Evolutionary conservation across 2,797 vertebrate genomes (phyloP).

Genomic region (Lutjanus argentimaculatus): DNA sequence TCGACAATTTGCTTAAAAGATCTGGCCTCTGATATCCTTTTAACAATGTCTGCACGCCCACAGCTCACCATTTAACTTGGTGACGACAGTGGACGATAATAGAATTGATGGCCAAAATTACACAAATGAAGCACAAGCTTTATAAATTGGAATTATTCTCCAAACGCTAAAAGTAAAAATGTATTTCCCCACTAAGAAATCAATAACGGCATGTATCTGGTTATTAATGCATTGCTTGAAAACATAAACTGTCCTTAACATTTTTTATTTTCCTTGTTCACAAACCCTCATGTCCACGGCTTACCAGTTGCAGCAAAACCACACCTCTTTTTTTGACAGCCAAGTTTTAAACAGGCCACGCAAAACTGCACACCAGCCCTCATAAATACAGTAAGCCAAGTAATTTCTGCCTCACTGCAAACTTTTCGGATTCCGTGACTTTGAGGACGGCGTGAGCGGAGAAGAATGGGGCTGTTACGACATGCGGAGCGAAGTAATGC

Average conservation of each 20-base stretch:
- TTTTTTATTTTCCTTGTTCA: neutral
- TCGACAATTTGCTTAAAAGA: neutral
- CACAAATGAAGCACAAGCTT: neutral
- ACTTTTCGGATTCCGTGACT: slow-evolving; percentile 74
- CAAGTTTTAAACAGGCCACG: slow-evolving; percentile 6
- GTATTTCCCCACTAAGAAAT: neutral
- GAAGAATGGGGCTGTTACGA: slow-evolving; percentile 64
- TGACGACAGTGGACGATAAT: neutral
- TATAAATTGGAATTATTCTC: neutral
- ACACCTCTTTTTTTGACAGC: neutral
- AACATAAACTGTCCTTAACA: neutral
- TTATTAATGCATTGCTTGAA: slow-evolving; percentile 4
- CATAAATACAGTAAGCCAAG: slow-evolving; percentile 47
- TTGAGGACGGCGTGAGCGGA: slow-evolving; percentile 42
- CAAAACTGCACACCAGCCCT: slow-evolving; percentile 20
- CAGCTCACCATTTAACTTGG: neutral
- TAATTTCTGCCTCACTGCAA: slow-evolving; percentile 69
- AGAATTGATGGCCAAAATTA: neutral
- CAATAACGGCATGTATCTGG: neutral
- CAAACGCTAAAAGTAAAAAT: neutral
- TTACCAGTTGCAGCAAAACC: neutral
- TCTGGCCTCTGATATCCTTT: neutral
- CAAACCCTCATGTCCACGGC: neutral
- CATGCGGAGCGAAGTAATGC: slow-evolving; percentile 58
- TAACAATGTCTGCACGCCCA: neutral